Percentiles rank a stretch among this genome's conserved stretches.
These are phyloP conservation scores for Hystrix brachyura DNA, from an alignment of 2,113 vertebrate species.

Conservation along the genomic window DNA sequence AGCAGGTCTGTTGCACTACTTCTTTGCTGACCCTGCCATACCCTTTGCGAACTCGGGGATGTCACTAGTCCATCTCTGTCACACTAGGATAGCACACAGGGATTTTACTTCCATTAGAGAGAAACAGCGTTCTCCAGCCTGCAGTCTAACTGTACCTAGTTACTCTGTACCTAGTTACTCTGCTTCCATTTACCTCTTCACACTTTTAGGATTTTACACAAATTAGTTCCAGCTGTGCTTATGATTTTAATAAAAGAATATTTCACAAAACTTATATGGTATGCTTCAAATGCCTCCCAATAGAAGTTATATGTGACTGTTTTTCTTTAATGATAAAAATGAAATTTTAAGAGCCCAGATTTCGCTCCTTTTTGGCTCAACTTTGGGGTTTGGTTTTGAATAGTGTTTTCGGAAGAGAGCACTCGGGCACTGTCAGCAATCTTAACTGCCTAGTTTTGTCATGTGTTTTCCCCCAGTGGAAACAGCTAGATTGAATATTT, in stretches of 20 bases:
- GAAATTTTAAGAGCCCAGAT: neutral
- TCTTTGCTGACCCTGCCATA: neutral
- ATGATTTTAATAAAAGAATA: slow-evolving; percentile 11
- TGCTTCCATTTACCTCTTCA: slow-evolving; percentile 8
- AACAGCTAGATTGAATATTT: neutral
- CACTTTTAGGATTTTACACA: slow-evolving; percentile 31
- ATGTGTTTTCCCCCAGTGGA: neutral
- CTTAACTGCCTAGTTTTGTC: neutral
- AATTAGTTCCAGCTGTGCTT: neutral
- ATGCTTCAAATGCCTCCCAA: neutral
- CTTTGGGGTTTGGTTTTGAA: neutral
- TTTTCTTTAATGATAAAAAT: slow-evolving; percentile 21
- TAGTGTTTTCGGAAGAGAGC: neutral
- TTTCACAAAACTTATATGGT: neutral
- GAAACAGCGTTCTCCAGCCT: neutral
- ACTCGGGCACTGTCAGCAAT: neutral
- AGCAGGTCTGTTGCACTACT: neutral
- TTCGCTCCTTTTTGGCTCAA: neutral
- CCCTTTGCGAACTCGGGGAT: slow-evolving; percentile 2
- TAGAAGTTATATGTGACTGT: neutral
- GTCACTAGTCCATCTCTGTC: neutral
- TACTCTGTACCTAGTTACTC: neutral
- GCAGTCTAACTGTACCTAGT: neutral
- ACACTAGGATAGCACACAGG: neutral
- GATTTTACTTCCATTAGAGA: slow-evolving; percentile 14